Conservation (phyloP, 2,113 vertebrate genomes). For the Aldabrachelys gigantea region DNA sequence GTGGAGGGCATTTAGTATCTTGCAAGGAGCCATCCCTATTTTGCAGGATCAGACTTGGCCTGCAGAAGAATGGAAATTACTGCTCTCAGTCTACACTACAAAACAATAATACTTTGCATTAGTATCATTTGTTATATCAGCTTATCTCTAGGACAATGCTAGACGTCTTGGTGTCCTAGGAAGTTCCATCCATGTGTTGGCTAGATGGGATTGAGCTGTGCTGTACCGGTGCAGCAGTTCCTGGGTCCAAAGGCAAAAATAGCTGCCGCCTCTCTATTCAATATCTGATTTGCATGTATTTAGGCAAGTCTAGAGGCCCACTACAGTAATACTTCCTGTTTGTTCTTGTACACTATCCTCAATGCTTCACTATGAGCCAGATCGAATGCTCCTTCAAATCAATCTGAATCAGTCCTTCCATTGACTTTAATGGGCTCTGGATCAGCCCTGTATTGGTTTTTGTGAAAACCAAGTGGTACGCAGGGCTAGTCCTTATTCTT, state of each 20-base stretch:
- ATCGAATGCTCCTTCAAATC: neutral
- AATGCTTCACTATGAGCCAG: neutral
- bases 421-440: neutral
- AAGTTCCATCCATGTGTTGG: neutral
- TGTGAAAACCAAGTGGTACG: neutral
- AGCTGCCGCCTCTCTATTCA: neutral
- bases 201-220: neutral
- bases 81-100: neutral
- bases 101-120: neutral
- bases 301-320: neutral
- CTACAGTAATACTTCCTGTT: neutral
- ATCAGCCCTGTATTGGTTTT: neutral
- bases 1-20: neutral
- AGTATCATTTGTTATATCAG: neutral
- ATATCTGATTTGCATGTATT: neutral
- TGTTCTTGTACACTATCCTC: neutral
- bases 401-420: neutral
- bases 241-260: neutral
- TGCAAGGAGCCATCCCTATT: neutral
- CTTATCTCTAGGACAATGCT: neutral
- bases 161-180: neutral
- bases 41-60: neutral
- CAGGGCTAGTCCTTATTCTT: neutral
- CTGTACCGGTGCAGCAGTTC: neutral
- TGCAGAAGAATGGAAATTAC: neutral